Evolutionary conservation across 2,113 vertebrate species (phyloP).

Genomic region (Ciconia boyciana): DNA sequence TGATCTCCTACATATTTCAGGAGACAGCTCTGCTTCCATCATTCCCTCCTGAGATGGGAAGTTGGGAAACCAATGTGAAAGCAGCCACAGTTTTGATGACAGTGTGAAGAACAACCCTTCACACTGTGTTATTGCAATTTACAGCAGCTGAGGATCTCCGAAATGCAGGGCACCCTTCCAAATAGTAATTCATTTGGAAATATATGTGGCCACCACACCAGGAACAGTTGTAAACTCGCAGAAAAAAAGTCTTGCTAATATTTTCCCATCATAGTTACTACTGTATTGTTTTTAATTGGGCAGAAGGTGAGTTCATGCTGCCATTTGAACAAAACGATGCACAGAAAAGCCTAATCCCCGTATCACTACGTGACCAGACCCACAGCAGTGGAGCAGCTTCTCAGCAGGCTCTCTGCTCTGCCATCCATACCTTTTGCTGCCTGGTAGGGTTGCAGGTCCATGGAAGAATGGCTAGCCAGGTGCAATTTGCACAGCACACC

Average conservation of each 20-base stretch:
- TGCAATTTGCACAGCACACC: background rate
- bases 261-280: background rate
- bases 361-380: background rate
- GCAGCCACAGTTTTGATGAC: background rate
- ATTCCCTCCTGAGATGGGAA: background rate
- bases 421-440: background rate
- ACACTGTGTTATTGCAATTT: rapidly evolving
- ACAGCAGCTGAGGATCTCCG: background rate
- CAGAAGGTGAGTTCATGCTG: background rate
- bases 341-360: background rate
- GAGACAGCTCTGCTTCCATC: background rate
- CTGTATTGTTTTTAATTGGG: background rate
- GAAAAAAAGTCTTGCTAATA: background rate
- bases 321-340: background rate
- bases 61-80: background rate
- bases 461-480: background rate
- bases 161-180: background rate
- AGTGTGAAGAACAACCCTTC: background rate
- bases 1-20: background rate
- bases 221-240: background rate
- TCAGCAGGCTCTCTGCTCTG: background rate
- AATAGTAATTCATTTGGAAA: background rate
- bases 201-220: background rate
- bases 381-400: background rate
- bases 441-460: background rate